Base-by-base conservation (phyloP, 1,140 invertebrate species). In the Hydropsyche tenuis region DNA sequence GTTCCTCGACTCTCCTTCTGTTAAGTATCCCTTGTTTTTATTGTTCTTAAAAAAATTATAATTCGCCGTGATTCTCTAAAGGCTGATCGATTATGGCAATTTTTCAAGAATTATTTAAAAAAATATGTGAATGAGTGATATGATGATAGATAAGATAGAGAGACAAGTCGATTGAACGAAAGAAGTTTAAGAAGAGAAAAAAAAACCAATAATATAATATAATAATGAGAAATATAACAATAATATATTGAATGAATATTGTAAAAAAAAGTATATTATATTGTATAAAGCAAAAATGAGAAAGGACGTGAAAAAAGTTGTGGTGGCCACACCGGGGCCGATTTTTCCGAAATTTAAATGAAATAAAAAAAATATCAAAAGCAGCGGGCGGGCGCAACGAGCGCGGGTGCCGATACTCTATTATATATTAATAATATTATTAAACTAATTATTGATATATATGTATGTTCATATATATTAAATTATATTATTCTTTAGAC, bases 181-280 rank as follows among this genome's bases (percentile, higher is more conserved):
- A 51, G 18, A 37, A 53, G 48, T 18, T n/a, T 16, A 53, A 11
- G 12, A 12, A 60, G n/a, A 25, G 22, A 56, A 53, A 46, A 63
- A 42, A 74, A 74, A 77, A 69, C 45, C 73, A 74, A 77, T 74
- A 74, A 74, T 74, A 73, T 77, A 77, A 77, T 77, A 73, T 77
- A 77, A 77, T 77, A 74, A 37, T 4, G 30, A 37, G 9, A 73
- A 77, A 72, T 77, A 77, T 77, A 77, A 77, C 75, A 73, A 77
- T 77, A 77, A 77, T 77, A 77, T 77, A 77, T 77, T 77, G 75
- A 77, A 56, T 72, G 75, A 70, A 74, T 77, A 77, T 77, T 77
- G 73, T 77, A 77, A 77, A 77, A 37, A 37, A 37, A n/a, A 74
- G 73, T 64, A 73, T 71, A 74, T 73, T 48, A 69, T 70, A 70